Evolutionary conservation across 1,140 invertebrate genomes (phyloP).

Genomic region (Ips typographus): DNA sequence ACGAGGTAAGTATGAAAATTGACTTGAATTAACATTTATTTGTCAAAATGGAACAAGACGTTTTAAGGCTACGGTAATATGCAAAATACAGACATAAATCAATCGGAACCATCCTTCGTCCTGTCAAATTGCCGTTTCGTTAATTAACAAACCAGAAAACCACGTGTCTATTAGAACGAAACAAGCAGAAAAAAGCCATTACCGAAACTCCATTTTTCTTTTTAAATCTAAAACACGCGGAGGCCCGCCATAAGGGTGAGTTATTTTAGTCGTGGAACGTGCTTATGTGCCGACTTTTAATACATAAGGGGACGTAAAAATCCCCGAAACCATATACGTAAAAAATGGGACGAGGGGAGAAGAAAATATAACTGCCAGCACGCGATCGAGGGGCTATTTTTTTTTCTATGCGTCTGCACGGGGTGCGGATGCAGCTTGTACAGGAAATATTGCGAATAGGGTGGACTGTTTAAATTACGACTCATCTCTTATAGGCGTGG

Average conservation of each 20-base stretch:
- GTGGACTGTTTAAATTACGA: constrained; percentile 17
- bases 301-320: constrained; percentile 31
- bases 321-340: constrained; percentile 35
- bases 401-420: background rate
- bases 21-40: no score
- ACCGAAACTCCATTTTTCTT: constrained; percentile 23
- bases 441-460: constrained; percentile 17
- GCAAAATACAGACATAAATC: constrained; percentile 12
- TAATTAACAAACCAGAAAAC: constrained; percentile 32
- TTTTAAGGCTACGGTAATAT: no score
- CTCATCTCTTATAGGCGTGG: background rate
- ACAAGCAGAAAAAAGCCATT: constrained; percentile 28
- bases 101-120: background rate
- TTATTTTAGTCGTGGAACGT: constrained; percentile 32
- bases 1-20: no score
- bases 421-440: constrained; percentile 5
- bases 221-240: constrained; percentile 32
- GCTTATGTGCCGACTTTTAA: constrained; percentile 23
- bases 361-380: constrained; percentile 28
- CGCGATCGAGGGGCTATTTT: constrained; percentile 29
- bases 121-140: constrained; percentile 20
- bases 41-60: no score
- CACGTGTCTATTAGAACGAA: constrained; percentile 19
- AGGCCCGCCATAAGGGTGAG: constrained; percentile 15
- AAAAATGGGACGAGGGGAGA: constrained; percentile 31